Evolutionary conservation across 2,888 invertebrate genomes (phyloP).

Genomic region (Arenicola marina): DNA sequence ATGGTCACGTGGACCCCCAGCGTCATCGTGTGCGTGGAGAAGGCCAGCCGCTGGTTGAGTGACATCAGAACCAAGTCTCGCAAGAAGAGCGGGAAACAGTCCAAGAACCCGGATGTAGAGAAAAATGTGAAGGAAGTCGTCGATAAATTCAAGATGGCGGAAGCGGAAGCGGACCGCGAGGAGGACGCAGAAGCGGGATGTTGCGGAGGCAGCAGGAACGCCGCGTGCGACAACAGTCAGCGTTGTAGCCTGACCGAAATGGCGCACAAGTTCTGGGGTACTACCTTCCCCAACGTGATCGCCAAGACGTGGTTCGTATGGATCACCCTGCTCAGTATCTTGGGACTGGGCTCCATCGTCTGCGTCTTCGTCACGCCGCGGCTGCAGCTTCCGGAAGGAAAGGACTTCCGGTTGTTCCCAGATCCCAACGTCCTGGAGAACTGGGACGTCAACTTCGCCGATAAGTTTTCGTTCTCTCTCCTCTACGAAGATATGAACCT

Average conservation of each 20-base stretch:
- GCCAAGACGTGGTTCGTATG: conserved; percentile 59
- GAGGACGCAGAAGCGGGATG: too few species aligned
- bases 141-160: not conserved
- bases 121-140: not conserved
- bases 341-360: conserved; percentile 13
- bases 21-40: conserved; percentile 78
- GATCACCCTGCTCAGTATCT: conserved; percentile 41
- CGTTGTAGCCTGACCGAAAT: conserved; percentile 32
- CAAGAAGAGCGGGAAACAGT: too few species aligned
- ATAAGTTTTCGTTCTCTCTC: conserved; percentile 66
- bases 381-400: conserved; percentile 69
- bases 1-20: conserved; percentile 93
- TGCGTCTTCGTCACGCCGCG: conserved; percentile 17
- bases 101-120: too few species aligned
- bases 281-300: conserved; percentile 48
- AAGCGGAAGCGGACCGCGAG: too few species aligned
- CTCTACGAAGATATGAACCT: conserved; percentile 34
- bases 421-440: conserved; percentile 83
- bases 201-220: not conserved
- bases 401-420: conserved; percentile 64
- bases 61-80: too few species aligned
- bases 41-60: conserved; percentile 52
- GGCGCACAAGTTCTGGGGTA: conserved; percentile 61
- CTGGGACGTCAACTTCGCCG: conserved; percentile 75
- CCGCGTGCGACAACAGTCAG: not conserved